Evolutionary conservation across 2,797 vertebrate genomes (phyloP).

Genomic region (Alca torda): DNA sequence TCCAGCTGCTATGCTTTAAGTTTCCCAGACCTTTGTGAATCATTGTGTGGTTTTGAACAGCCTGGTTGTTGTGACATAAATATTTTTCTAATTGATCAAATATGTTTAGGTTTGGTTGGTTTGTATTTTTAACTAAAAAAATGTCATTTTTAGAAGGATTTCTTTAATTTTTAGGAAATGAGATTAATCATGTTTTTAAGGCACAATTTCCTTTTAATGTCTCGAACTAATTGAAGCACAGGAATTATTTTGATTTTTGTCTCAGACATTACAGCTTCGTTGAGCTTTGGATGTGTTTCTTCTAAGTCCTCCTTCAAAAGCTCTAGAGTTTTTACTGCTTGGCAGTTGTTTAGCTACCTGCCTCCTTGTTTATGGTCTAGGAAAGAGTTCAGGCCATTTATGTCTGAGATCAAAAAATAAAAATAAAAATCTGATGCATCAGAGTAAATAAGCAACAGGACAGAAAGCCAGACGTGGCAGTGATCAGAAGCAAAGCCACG

Average conservation of each 20-base stretch:
- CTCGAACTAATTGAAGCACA: conserved; percentile 31
- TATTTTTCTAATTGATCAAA: conserved; percentile 65
- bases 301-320: neutral
- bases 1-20: conserved; percentile 59
- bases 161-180: conserved; percentile 61
- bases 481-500: neutral
- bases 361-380: neutral
- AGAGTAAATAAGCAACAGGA: neutral
- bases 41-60: conserved; percentile 66
- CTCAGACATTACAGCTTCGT: neutral
- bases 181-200: conserved; percentile 60
- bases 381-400: neutral
- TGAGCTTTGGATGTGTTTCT: neutral
- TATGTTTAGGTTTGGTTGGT: conserved; percentile 42
- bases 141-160: conserved; percentile 16
- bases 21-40: conserved; percentile 68
- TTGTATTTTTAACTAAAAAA: conserved; percentile 48
- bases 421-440: neutral
- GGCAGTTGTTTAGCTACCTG: conserved; percentile 23
- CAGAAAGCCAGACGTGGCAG: neutral
- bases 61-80: conserved; percentile 60
- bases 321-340: neutral
- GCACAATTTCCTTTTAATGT: conserved; percentile 5
- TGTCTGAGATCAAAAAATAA: neutral
- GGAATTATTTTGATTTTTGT: conserved; percentile 35